Conservation (phyloP, 2,888 invertebrate genomes). For the Theretra japonica region DNA sequence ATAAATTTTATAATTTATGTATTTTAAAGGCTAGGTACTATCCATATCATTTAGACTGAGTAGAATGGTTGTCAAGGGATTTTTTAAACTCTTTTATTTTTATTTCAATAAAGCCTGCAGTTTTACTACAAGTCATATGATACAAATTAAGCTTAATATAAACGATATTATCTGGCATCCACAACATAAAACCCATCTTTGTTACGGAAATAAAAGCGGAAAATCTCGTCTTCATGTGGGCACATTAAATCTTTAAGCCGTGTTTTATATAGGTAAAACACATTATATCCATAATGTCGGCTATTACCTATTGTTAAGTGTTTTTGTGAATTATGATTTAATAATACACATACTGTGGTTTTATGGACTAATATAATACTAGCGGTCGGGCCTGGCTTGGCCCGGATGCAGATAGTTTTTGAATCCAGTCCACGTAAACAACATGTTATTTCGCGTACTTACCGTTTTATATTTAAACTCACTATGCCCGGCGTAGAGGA, state of each 20-base stretch:
- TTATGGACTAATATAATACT: too few relatives aligned
- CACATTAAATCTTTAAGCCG: conserved; percentile 1
- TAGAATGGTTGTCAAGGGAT: too few relatives aligned
- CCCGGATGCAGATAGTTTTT: too few relatives aligned
- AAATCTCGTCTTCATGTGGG: neutral
- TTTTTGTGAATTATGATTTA: neutral
- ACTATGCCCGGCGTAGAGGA: too few relatives aligned
- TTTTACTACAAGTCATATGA: neutral
- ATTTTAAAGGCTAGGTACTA: too few relatives aligned
- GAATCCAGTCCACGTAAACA: too few relatives aligned
- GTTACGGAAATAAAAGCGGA: neutral
- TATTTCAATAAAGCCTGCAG: too few relatives aligned
- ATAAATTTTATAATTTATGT: neutral
- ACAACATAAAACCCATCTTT: neutral
- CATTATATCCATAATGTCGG: conserved; percentile 31
- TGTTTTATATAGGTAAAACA: conserved; percentile 19
- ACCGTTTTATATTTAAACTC: too few relatives aligned
- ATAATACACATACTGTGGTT: conserved; percentile 5
- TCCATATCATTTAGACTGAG: too few relatives aligned
- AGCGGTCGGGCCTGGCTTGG: too few relatives aligned
- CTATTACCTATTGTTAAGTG: conserved; percentile 20
- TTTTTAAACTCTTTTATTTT: too few relatives aligned
- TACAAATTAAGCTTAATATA: neutral
- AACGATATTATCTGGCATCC: neutral
- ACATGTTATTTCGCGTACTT: too few relatives aligned